Conservation (phyloP, 1,140 invertebrate genomes). For the Aethina tumida region DNA sequence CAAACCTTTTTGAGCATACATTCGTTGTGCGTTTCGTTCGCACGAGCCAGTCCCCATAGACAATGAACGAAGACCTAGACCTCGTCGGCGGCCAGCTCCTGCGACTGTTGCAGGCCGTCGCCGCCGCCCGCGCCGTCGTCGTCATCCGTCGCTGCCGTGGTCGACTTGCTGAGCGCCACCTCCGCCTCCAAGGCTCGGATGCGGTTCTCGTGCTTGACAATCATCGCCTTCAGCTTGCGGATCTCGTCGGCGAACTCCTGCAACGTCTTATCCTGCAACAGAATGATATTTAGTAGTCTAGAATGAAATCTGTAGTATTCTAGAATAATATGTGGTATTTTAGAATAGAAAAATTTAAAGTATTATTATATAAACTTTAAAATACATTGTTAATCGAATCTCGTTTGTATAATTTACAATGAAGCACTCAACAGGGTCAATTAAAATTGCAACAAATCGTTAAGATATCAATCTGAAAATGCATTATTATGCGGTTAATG, state of each 20-base stretch:
- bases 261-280: conserved; percentile 50
- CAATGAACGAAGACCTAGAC: conserved; percentile 16
- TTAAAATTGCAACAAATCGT: no score
- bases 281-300: not conserved
- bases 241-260: conserved; percentile 80
- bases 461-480: no score
- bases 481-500: no score
- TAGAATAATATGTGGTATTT: no score
- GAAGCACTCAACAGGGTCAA: no score
- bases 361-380: no score
- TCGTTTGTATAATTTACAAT: no score
- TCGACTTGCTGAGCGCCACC: conserved; percentile 38
- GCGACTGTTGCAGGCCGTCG: conserved; percentile 23
- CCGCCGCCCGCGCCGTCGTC: conserved; percentile 30
- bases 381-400: no score
- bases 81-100: conserved; percentile 26
- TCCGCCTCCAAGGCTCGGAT: conserved; percentile 63
- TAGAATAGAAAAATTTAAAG: no score
- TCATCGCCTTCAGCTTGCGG: conserved; percentile 83
- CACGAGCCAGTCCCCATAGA: conserved; percentile 1
- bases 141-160: conserved; percentile 23
- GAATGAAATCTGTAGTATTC: not conserved
- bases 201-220: conserved; percentile 89
- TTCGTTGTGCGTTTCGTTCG: conserved; percentile 11
- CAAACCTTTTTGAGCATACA: conserved; percentile 8